Base-by-base conservation (phyloP, 2,797 vertebrate genomes). In the Eleutherodactylus coqui region DNA sequence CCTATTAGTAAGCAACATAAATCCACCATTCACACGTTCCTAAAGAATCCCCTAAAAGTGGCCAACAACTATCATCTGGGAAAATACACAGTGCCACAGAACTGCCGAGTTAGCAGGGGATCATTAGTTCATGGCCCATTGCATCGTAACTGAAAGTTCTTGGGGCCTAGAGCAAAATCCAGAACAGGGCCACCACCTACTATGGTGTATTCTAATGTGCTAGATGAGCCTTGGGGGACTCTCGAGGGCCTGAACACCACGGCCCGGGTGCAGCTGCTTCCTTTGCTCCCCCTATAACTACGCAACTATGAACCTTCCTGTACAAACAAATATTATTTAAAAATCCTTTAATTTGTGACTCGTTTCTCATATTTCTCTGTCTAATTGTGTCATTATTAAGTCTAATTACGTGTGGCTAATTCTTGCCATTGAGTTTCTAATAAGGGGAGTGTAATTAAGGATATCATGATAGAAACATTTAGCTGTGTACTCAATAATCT, bases 311-410 rank as follows among this genome's bases (percentile, higher is more conserved):
- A 14, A 75, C 38, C 19, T 64, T 36, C 32, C 49, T 19, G n/a
- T 27, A 47, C 47, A 64, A 67, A 49, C 32, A 84, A 77, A 77
- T 60, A 67, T 83, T 32, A 76, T 45, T 24, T 32, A 17, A 27
- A 53, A 85, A 77, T 69, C 45, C 62, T 55, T 70, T 36, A n/a
- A 14, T n/a, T 43, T 43, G 69, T 41, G 38, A 41, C 34, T 24
- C 1, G 69, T 72, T 72, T 43, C 69, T 72, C 38, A 72, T n/a
- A 72, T n/a, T 72, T 72, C 34, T 64, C 83, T 53, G 58, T 84
- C 70, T 86, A 80, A 81, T 86, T 86, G 78, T 51, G 43, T 24
- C 84, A 86, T 75, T 86, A 86, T 86, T 86, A 80, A 51, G 53
- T 34, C 51, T 86, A 81, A 86, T 86, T 80, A 75, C 13, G 67